These are phyloP conservation scores for Eulemur rubriventer DNA, from an alignment of 2,797 vertebrate species.

Conservation along the genomic window DNA sequence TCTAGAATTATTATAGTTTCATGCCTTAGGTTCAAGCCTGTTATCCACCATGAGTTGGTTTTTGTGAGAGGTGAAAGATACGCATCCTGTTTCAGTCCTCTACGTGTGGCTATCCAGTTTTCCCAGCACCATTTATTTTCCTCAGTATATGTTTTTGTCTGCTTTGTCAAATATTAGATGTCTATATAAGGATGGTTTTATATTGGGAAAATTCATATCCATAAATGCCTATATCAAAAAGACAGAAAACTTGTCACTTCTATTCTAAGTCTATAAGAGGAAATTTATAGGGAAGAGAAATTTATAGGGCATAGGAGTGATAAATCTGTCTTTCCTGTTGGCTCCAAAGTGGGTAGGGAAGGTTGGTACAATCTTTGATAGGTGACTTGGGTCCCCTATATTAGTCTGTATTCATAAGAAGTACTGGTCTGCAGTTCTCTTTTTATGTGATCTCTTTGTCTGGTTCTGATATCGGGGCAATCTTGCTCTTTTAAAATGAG, in stretches of 20 bases:
- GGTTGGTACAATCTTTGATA: not conserved
- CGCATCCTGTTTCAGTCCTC: no score
- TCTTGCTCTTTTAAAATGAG: not conserved
- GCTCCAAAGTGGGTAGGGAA: not conserved
- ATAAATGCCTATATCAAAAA: no score
- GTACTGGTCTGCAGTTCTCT: not conserved
- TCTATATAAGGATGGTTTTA: no score
- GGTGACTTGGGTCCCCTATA: not conserved
- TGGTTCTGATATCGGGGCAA: not conserved
- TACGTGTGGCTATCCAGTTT: no score
- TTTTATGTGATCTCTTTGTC: not conserved
- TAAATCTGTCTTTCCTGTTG: not conserved
- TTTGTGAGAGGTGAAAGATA: no score
- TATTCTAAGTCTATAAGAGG: not conserved
- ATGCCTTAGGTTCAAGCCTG: no score
- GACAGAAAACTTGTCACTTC: not conserved
- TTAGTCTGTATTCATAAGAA: not conserved
- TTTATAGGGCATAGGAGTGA: not conserved
- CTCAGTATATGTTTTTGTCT: no score
- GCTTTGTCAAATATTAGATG: no score
- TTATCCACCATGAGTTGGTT: no score
- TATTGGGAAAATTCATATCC: no score
- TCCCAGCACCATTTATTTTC: no score
- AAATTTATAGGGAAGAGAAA: not conserved
- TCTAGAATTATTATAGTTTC: no score